Base-by-base conservation (phyloP, 2,888 invertebrate species). In the Xanthia togata region DNA sequence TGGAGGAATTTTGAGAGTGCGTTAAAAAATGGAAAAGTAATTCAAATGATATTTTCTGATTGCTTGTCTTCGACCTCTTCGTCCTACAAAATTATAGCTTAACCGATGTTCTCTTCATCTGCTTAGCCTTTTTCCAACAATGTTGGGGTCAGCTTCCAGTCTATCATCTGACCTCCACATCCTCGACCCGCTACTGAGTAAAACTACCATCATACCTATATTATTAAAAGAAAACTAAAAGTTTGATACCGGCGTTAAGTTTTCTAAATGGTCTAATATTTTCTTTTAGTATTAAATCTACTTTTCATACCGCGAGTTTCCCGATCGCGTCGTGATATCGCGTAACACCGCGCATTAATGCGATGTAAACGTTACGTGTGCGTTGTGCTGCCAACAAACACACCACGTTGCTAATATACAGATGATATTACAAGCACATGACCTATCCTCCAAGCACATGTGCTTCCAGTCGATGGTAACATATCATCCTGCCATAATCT, bases 321-420 rank as follows among this genome's bases (percentile, higher is more conserved):
- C 14, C 31, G 81, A 88, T 82, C 73, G 71, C 41, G 23, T 65
- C 70, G 79, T 81, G 77, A 83, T 83, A 89, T 83, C 76, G 76
- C 75, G 76, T 81, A 81, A 81, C 81, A 67, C 68, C 77, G 67
- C 76, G 82, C 82, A 83, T 83, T 81, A 89, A 88, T 75, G 76
- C 78, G 73, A 78, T 81, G 74, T 84, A 81, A 84, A 76, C 50
- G 76, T 71, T 86, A 84, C 88, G 86, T 87, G 88, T 60, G 64
- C 64, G 53, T 41, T 57, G 57, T 47, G 17, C 26, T 50, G 31
- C 71, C 70, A 65, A 69, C 86, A 69, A 81, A 65, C 69, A 74
- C 60, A 53, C 64, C 17, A 62, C 11, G 41, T 57, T 38, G 31
- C n/a, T 35, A 73, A 62, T 53, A 82, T 38, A 53, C 59, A 41